Evolutionary conservation across 2,888 invertebrate species (phyloP), one percentile per base, ranked within the genome.

Genomic region (Tetranychus truncatus): DNA sequence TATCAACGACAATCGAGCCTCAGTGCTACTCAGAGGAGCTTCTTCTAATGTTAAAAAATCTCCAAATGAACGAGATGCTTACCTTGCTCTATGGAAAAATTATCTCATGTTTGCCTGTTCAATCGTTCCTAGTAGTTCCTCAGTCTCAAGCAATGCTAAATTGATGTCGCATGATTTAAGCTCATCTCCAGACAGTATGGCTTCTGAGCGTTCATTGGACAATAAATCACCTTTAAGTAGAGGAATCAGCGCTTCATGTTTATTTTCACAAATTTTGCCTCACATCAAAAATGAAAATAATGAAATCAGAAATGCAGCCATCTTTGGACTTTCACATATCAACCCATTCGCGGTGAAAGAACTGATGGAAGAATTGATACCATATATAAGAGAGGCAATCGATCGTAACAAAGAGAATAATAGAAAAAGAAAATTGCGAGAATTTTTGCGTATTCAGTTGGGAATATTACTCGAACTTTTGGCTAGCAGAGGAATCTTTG

Each of bases 361-460:
- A 84, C 85, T 99, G 77, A 91, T 97, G 88, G 99, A 99, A 81
- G 99, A 99, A 84, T 83, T 99, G 75, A 88, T 91, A 8, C 88
- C 91, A 0, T 89, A 92, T 78, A 88, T 99, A 76, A 88, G 95
- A 21, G 99, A 99, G 83, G 95, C 96, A 0, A 91, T 95, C 24
- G 97, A 99, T 82, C 88, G 93, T 73, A 97, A 96, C 82, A 95
- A 96, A 83, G 97, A 97, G 82, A 99, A 96, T 82, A 91, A 96
- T 86, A 87, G 96, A 75, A 85, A 97, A 67, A 86, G 95, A 67
- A 86, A 94, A 75, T 87, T 96, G 66, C 88, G 95, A 75, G 99
- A 99, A 83, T 91, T 94, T 15, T 84, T 99, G 74, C 86, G 99
- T 71, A 85, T 97, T 69, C 92, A 96, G 81, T 86, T 99, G 78